phyloP scores from a whole-genome alignment of 2,113 vertebrate species.

The Pelodiscus sinensis region DNA sequence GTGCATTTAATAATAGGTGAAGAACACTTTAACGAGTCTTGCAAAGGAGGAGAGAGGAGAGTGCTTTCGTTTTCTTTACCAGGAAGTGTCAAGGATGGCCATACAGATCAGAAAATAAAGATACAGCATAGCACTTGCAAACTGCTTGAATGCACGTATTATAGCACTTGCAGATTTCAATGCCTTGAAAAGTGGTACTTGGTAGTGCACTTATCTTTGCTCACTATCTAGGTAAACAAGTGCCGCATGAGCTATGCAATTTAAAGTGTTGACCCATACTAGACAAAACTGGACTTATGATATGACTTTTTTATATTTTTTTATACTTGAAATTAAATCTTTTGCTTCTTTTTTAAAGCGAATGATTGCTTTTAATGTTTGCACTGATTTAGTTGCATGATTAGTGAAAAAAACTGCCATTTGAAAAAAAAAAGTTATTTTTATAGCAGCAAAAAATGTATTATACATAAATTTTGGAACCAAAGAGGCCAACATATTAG shows the following conservation, averaged over 20 bases:
- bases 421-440: conserved; percentile 96
- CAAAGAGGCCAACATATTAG: conserved; percentile 98
- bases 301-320: conserved; percentile 91
- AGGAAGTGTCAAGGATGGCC: conserved; percentile 74
- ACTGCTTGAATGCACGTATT: conserved; percentile 89
- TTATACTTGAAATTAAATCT: conserved; percentile 99
- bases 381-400: conserved; percentile 99
- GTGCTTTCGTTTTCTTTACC: conserved; percentile 70
- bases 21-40: conserved; percentile 56
- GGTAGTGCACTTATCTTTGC: conserved; percentile 79
- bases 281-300: conserved; percentile 88
- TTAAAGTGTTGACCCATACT: conserved; percentile 92
- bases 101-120: conserved; percentile 75
- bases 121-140: conserved; percentile 89
- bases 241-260: conserved; percentile 99
- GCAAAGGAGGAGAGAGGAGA: conserved; percentile 51
- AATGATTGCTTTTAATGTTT: conserved; percentile 99
- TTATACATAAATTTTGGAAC: conserved; percentile 95
- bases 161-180: conserved; percentile 95
- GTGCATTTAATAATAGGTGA: conserved; percentile 19
- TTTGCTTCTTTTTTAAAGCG: conserved; percentile 98
- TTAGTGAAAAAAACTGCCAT: conserved; percentile 96
- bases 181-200: conserved; percentile 92
- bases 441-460: conserved; percentile 97
- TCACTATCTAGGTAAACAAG: conserved; percentile 87